A percentile compares a stretch with the other conserved stretches of the same genome.
Conservation (phyloP, 2,888 invertebrate genomes). For the Anorthoa munda region DNA sequence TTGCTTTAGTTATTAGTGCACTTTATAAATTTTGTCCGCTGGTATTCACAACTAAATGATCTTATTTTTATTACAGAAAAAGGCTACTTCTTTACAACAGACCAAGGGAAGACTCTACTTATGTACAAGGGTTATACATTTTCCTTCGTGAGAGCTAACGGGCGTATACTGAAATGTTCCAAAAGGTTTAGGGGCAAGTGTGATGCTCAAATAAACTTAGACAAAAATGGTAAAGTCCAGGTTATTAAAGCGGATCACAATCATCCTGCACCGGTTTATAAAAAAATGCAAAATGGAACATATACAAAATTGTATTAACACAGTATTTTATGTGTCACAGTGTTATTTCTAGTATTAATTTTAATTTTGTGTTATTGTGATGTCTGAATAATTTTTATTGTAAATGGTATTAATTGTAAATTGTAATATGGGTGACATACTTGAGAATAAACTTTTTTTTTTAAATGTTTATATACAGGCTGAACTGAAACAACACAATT, state of each 20-base stretch:
- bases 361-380: no score
- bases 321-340: neutral
- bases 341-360: no score
- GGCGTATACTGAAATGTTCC: conserved; percentile 39
- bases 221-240: conserved; percentile 13
- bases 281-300: conserved; percentile 27
- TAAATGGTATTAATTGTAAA: no score
- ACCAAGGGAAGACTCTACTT: conserved; percentile 37
- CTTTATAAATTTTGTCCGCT: no score
- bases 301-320: conserved; percentile 36
- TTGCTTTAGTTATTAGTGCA: conserved; percentile 1
- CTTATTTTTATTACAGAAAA: conserved; percentile 20
- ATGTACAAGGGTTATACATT: conserved; percentile 52
- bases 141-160: conserved; percentile 36
- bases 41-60: neutral
- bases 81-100: conserved; percentile 32
- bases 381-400: no score
- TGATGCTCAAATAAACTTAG: conserved; percentile 39
- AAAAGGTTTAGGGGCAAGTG: conserved; percentile 45
- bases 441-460: no score
- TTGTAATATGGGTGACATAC: no score
- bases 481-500: no score
- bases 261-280: conserved; percentile 47
- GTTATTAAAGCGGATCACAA: conserved; percentile 27
- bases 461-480: no score